phyloP scores from a whole-genome alignment of 2,113 vertebrate genomes.

The Phyllostomus discolor region DNA sequence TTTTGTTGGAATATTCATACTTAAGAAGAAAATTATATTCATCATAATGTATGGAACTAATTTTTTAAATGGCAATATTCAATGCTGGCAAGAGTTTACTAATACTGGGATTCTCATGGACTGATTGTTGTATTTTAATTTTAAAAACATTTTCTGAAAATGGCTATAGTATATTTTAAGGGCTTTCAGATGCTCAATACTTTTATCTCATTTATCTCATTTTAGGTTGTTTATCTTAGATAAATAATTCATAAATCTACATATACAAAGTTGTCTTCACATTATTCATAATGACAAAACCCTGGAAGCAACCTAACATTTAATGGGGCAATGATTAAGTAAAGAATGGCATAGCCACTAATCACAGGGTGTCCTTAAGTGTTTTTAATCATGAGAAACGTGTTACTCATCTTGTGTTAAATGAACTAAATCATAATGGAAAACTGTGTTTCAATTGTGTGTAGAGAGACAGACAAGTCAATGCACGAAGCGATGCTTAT shows the following conservation, averaged over 20 bases:
- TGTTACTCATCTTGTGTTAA: not conserved
- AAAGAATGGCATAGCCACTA: not conserved
- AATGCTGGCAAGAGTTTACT: not conserved
- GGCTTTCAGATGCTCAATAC: not conserved
- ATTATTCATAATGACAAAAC: not conserved
- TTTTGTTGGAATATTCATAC: not conserved
- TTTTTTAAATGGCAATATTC: slow-evolving; percentile 10
- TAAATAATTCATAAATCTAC: slow-evolving; percentile 34
- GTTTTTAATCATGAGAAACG: not conserved
- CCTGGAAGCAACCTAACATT: not conserved
- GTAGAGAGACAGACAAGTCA: not conserved
- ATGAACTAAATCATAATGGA: not conserved
- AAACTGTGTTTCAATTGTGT: not conserved
- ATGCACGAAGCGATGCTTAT: not conserved
- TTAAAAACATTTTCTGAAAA: slow-evolving; percentile 14
- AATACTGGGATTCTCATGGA: not conserved
- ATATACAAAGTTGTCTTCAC: not conserved
- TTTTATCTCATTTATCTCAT: not conserved
- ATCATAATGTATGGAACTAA: not conserved
- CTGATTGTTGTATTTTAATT: not conserved
- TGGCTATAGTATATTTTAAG: not conserved
- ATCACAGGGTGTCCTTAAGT: not conserved
- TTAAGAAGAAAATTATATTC: not conserved
- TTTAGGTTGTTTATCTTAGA: not conserved
- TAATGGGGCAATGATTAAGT: not conserved